Base-by-base conservation (phyloP, 2,113 vertebrate species). In the Sorex fumeus region DNA sequence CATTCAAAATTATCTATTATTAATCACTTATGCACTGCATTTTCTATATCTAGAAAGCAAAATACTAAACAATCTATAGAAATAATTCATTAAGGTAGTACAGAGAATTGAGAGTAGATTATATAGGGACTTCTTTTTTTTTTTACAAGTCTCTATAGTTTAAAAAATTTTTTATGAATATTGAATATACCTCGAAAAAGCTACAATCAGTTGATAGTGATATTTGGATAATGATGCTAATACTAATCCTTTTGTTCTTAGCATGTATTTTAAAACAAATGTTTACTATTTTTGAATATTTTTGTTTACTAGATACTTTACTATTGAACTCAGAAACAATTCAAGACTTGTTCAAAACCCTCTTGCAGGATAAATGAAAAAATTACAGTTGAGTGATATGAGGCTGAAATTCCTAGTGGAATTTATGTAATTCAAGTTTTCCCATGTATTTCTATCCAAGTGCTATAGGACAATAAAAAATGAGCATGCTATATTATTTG, bases 121-220 rank as follows among this genome's bases (percentile, higher is more conserved):
- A 30, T 13, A 50, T 8, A 8, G 4, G n/a, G 21, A 70, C 0
- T 30, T 3, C 80, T 2, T 3, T 23, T 92, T 53, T 25, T 87
- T 69, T 87, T 87, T 90, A 47, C 11, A 36, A 7, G 47, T 32
- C 86, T 90, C 69, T 66, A 3, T 72, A 69, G 90, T 88, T 62
- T 21, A 25, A 11, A 25, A 11, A 87, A 15, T 8, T 47, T 36
- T 74, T 50, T 60, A n/a, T 84, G 40, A 64, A 40, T 40, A 40
- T 40, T 72, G 43, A 72, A 34, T 72, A 60, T 21, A 70, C 62
- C 64, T 79, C 57, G 78, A 67, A 30, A 82, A 70, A 15, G 66
- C 45, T 30, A 4, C 62, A 50, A 62, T 57, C 57, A 69, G 80
- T 83, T 78, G 70, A 66, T 66, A 85, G 67, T 47, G 70, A 53